Evolutionary conservation across 2,888 invertebrate species (phyloP), one percentile per base, ranked within the genome.

Genomic region (Ichneumoninae sp.): DNA sequence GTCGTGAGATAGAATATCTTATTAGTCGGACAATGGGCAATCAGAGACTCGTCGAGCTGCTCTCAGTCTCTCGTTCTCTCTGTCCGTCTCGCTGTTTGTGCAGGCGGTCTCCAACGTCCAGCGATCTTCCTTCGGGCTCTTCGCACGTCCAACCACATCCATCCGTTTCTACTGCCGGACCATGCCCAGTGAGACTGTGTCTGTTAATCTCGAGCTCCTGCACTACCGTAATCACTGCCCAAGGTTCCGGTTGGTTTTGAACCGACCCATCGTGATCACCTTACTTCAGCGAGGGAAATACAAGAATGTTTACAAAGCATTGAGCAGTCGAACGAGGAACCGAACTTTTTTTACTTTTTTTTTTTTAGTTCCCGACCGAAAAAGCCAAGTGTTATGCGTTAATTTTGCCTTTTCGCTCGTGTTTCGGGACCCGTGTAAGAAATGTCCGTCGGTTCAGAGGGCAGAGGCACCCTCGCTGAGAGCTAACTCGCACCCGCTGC

Each of bases 1-100:
- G 74, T 75, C 65, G 75, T 80, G 83, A 83, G 90, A 91, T 90
- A 91, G 92, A 93, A 92, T 92, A 92, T 91, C 92, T 93, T 92
- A 92, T 93, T 92, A 93, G 90, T 90, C 90, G 93, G 91, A 93
- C 93, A 92, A 92, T 93, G 91, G 92, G 91, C 92, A 93, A 93
- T 93, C 92, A 93, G 91, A 91, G 90, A 90, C 89, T 90, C 90
- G 75, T 47, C 52, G 66, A 79, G 75, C 52, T 69, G 90, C 90
- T 91, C 88, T 89, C 89, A 87, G 87, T 89, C 44, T 19, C 50
- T 33, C 47, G 19, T 22, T 44, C 30, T 60, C 40, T 57, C 36
- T 66, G 26, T 47, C 30, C 47, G 22, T 68, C 19, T 47, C 16
- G 44, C 54, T 71, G 54, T 47, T 22, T 66, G 66, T 47, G 52